Evolutionary conservation across 1,140 invertebrate genomes (phyloP), one percentile per base, ranked within the genome.

Genomic region (Cepaea nemoralis): DNA sequence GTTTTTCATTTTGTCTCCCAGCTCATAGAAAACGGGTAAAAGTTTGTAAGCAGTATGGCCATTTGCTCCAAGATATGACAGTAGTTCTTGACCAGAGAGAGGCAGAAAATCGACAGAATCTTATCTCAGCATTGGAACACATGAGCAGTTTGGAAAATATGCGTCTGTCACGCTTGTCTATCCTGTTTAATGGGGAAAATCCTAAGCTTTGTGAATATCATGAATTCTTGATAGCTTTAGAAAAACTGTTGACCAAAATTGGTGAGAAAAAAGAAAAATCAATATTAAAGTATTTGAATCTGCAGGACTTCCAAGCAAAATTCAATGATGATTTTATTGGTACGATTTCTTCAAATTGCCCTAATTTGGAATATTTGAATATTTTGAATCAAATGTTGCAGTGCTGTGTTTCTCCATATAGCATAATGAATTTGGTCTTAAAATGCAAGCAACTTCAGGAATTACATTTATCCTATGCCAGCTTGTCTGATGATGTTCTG

Each of bases 331-430:
- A 77, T 8, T 71, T 90, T 14, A 81, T 90, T 50, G 83, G 87
- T 50, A n/a, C 85, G 33, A 67, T 90, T 59, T 77, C 89, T 22
- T 55, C 77, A n/a, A 87, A 90, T 80, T 81, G 88, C 59, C 82
- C 83, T 48, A 66, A 85, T 0, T 69, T 90, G n/a, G 80, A 89
- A 77, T 83, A 70, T 50, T 63, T 90, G 39, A 89, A 90, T 77
- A 85, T 90, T 50, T 85, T 87, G 66, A 90, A 90, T 74, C 82
- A 81, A 69, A 86, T 82, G n/a, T 76, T 90, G 10, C 84, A 88
- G 27, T 86, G 87, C 50, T 87, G 86, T 76, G 85, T 88, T 0
- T 82, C 82, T 35, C 84, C 88, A 0, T 77, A 75, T 27, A 86
- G 84, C 39, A 83, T 88, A 14, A 37, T 83, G 33, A 55, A 74